Percentiles rank a stretch among this genome's conserved stretches.
Conservation (phyloP, 1,140 invertebrate genomes). For the Littorina saxatilis region DNA sequence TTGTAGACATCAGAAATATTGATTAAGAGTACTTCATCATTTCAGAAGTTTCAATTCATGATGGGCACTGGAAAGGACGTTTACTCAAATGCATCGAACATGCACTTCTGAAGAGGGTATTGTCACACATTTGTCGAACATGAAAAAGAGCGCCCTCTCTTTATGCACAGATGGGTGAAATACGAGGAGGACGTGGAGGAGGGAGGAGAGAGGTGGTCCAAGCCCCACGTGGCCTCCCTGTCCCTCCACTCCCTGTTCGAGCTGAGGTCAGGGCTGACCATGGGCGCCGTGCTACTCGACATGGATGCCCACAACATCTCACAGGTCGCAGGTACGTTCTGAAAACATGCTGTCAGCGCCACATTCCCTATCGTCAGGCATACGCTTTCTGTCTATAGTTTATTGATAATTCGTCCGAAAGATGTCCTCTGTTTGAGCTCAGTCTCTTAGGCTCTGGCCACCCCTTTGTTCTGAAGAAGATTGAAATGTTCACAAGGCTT, state of each 20-base stretch:
- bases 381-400: not conserved
- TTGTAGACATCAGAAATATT: no score
- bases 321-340: constrained; percentile 64
- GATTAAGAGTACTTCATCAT: no score
- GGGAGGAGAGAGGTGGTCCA: constrained; percentile 75
- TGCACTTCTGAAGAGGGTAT: no score
- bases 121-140: no score
- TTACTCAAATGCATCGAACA: no score
- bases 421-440: no score
- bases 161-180: constrained; percentile 77
- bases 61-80: no score
- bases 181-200: constrained; percentile 77
- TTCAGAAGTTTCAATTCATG: no score
- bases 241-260: constrained; percentile 75
- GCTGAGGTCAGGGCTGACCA: constrained; percentile 69
- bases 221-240: constrained; percentile 75
- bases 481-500: no score
- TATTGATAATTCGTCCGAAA: not conserved
- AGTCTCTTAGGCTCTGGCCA: no score
- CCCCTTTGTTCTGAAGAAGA: no score
- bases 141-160: no score
- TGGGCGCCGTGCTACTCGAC: constrained; percentile 72
- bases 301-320: constrained; percentile 67
- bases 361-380: not conserved
- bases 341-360: not conserved